Percentiles rank a stretch among this genome's conserved stretches.
Conservation (phyloP, 64 coral and sea anemone species). For the Catalaphyllia jardinei region DNA sequence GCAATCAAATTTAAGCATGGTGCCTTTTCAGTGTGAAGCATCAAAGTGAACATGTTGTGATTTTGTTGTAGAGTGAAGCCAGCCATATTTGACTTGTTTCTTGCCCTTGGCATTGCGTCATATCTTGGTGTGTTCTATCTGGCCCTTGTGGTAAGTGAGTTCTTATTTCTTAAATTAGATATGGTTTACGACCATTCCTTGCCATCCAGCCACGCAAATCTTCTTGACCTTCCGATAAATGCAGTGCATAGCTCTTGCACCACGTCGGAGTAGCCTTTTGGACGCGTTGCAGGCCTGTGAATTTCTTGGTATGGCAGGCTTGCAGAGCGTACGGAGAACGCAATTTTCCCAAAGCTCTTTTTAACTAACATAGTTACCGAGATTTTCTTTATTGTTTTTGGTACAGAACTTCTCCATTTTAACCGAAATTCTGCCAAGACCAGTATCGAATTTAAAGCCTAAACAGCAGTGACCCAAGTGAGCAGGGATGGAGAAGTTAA, state of each 20-base stretch:
- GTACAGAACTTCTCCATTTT: constrained; percentile 60
- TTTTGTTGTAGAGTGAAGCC: constrained; percentile 79
- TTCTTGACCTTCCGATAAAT: too few relatives aligned
- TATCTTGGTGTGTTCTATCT: constrained; percentile 93
- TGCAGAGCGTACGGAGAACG: too few relatives aligned
- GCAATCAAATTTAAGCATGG: too few relatives aligned
- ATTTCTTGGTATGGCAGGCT: too few relatives aligned
- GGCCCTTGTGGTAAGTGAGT: constrained; percentile 64
- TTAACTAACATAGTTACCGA: background rate
- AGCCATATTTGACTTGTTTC: constrained; percentile 89
- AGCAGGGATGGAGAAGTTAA: background rate
- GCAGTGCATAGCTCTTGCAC: too few relatives aligned
- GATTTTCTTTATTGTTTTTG: background rate
- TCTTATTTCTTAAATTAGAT: too few relatives aligned
- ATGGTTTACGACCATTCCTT: too few relatives aligned
- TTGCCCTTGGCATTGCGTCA: constrained; percentile 84
- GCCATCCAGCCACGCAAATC: too few relatives aligned
- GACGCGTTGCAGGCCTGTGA: too few relatives aligned
- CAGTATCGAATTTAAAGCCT: constrained; percentile 32
- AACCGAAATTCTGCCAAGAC: constrained; percentile 48
- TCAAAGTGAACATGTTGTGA: background rate
- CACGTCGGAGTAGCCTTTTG: too few relatives aligned
- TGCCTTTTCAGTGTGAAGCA: background rate
- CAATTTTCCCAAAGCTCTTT: too few relatives aligned
- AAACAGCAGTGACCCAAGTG: constrained; percentile 19